Base-by-base conservation (phyloP, 2,113 vertebrate genomes). In the Myotis yumanensis region DNA sequence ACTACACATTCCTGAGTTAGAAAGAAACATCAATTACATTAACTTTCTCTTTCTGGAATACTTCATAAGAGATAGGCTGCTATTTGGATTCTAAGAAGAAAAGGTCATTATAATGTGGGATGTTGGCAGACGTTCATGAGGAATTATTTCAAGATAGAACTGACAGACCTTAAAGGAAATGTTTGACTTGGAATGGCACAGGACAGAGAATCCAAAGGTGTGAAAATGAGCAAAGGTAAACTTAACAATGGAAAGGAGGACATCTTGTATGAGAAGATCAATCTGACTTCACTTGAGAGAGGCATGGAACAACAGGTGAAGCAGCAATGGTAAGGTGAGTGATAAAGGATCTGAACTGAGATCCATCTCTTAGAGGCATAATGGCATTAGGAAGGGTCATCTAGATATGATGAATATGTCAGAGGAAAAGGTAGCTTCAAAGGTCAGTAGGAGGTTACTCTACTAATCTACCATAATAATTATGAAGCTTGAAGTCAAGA, bases 311-410 rank as follows among this genome's bases (percentile, higher is more conserved):
- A 92, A 46, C 62, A 81, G 23, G 37, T 71, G 76, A 88, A 84
- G 66, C 11, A 88, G 46, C 64, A 68, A 66, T 28, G 23, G 35
- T n/a, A 72, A 95, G 43, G 17, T 83, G 68, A 79, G 30, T 18
- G 57, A 83, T 57, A 93, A 86, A 83, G n/a, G 40, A 32, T 90
- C 64, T 88, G 30, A 94, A 76, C 32, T 73, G 51, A 87, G 66
- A 80, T 92, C 66, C 11, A 80, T 40, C 57, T 89, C 62, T 54
- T 75, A 18, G 18, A 52, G 46, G 11, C 87, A 32, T 80, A 46
- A 80, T 40, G 71, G 84, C 89, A 75, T 37, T 59, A 25, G 30
- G 72, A 59, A 81, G n/a, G 51, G 52, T 51, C 76, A 76, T 48
- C 30, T 43, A 11, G 37, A 18, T 62, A 73, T 48, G 15, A 75